These are phyloP conservation scores for Malthinus seriepunctatus DNA, from an alignment of 2,888 invertebrate species.

Conservation along the genomic window DNA sequence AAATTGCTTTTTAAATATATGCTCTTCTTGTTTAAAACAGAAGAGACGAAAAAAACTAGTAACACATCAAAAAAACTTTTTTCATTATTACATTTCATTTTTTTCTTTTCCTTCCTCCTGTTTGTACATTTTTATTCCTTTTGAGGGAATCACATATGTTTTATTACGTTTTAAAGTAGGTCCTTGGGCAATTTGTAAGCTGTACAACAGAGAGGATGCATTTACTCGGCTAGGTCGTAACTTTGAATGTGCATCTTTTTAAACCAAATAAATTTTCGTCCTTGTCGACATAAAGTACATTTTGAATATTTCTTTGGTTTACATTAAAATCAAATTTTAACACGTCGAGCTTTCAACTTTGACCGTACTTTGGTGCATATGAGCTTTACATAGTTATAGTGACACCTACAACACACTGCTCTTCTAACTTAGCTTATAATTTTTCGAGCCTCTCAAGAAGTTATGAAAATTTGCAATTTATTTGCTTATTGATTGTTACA, in stretches of 20 bases:
- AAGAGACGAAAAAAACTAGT: too few species aligned
- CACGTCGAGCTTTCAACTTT: conserved; percentile 17
- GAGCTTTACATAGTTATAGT: conserved; percentile 1
- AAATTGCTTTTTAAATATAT: too few species aligned
- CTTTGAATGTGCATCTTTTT: conserved; percentile 10
- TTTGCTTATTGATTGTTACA: too few species aligned
- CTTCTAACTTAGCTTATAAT: too few species aligned
- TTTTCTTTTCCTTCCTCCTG: too few species aligned
- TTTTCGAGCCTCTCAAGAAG: too few species aligned
- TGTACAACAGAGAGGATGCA: conserved; percentile 19
- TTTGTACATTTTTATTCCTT: too few species aligned
- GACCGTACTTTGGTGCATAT: conserved; percentile 4
- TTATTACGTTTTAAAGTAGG: conserved; percentile 16
- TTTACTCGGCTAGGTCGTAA: conserved; percentile 13
- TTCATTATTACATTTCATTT: too few species aligned
- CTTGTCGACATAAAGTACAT: neutral
- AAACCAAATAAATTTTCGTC: conserved; percentile 7
- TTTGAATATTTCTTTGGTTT: conserved; percentile 3
- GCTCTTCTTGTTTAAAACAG: too few species aligned
- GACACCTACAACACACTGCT: neutral
- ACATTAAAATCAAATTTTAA: conserved; percentile 16
- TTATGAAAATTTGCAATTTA: too few species aligned
- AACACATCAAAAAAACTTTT: too few species aligned
- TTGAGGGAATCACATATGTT: neutral
- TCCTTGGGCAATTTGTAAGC: conserved; percentile 19